Evolutionary conservation across 1,140 invertebrate species (phyloP).

Genomic region (Acromyrmex charruanus): DNA sequence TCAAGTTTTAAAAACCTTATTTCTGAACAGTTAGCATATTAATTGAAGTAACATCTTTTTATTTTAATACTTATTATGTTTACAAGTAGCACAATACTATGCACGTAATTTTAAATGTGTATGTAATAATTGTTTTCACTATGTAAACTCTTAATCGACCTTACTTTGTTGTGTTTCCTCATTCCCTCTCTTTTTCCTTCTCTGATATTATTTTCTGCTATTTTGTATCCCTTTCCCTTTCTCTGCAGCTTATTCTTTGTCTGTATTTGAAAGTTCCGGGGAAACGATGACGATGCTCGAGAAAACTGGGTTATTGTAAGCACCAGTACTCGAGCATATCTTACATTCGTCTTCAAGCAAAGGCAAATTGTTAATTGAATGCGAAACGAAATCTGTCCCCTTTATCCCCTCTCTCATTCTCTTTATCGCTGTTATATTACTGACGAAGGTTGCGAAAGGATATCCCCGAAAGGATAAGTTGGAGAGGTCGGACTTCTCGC

Average conservation of each 20-base stretch:
- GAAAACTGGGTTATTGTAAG: slow-evolving; percentile 84
- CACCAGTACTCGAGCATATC: slow-evolving; percentile 79
- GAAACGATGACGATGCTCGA: slow-evolving; percentile 67
- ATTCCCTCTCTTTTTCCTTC: slow-evolving; percentile 5
- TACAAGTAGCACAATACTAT: neutral
- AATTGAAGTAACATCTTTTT: neutral
- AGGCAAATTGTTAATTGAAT: slow-evolving; percentile 85
- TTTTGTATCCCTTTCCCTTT: slow-evolving; percentile 2
- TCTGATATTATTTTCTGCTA: slow-evolving; percentile 50
- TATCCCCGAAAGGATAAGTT: no score
- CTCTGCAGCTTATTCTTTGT: slow-evolving; percentile 45
- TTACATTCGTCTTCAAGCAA: slow-evolving; percentile 81
- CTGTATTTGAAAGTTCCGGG: slow-evolving; percentile 60
- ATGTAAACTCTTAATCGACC: neutral
- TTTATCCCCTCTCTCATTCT: slow-evolving; percentile 31
- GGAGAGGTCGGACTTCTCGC: slow-evolving; percentile 37
- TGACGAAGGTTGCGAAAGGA: slow-evolving; percentile 35
- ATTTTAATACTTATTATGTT: neutral
- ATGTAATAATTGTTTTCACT: neutral
- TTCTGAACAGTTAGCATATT: neutral
- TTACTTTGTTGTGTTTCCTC: neutral
- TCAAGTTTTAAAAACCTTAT: neutral
- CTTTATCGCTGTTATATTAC: slow-evolving; percentile 47
- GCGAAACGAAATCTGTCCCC: slow-evolving; percentile 56
- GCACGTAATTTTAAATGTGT: neutral